These are phyloP conservation scores for Kryphioiulus occultus DNA, from an alignment of 2,888 invertebrate species.

Conservation along the genomic window DNA sequence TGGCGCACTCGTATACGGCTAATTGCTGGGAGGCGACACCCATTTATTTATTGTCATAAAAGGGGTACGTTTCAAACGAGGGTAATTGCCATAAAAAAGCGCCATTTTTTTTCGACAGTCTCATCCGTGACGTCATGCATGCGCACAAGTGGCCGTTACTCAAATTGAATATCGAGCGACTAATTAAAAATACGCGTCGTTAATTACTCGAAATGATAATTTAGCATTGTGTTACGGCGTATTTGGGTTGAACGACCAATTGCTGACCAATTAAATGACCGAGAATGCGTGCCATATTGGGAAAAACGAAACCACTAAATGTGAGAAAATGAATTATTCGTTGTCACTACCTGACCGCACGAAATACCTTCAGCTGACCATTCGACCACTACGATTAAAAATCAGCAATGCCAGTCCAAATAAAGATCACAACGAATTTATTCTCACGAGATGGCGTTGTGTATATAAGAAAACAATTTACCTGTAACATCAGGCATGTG, in stretches of 20 bases:
- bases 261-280: not conserved
- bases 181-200: not conserved
- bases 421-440: too few relatives aligned
- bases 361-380: too few relatives aligned
- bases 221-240: not conserved
- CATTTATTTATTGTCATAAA: not conserved
- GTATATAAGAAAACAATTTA: too few relatives aligned
- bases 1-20: not conserved
- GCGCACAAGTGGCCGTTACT: not conserved
- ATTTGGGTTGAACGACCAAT: not conserved
- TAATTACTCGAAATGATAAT: not conserved
- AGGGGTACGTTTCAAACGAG: constrained; percentile 16
- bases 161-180: not conserved
- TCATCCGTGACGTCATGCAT: not conserved
- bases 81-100: not conserved
- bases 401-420: too few relatives aligned
- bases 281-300: not conserved
- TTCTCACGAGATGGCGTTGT: too few relatives aligned
- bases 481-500: too few relatives aligned
- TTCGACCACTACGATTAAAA: too few relatives aligned
- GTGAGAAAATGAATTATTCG: not conserved
- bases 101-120: not conserved
- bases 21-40: not conserved
- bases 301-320: too few relatives aligned
- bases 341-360: too few relatives aligned